phyloP scores from a whole-genome alignment of 2,113 vertebrate species.

The Steatornis caripensis region DNA sequence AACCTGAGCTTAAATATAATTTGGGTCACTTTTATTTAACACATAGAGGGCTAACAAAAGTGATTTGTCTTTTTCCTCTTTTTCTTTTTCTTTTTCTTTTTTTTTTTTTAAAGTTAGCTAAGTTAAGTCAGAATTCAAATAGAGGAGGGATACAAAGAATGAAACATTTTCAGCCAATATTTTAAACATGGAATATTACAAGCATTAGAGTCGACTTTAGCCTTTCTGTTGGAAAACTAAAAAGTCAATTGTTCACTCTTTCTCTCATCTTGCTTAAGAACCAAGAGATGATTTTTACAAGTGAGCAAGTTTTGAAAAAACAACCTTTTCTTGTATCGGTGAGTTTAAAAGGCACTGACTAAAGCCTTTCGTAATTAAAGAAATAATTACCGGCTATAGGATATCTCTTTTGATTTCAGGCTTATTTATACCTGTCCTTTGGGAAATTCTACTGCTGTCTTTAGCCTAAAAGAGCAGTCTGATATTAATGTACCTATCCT shows the following conservation, averaged over 20 bases:
- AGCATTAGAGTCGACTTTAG: not conserved
- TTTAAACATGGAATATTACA: not conserved
- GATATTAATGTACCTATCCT: constrained; percentile 21
- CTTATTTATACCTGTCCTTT: constrained; percentile 23
- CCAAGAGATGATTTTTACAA: constrained; percentile 90
- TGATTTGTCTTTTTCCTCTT: no score
- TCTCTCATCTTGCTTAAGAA: constrained; percentile 85
- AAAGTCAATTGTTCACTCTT: constrained; percentile 71
- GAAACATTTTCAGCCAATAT: not conserved
- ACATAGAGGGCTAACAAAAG: not conserved
- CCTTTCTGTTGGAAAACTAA: constrained; percentile 6
- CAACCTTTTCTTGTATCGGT: constrained; percentile 81
- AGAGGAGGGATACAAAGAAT: not conserved
- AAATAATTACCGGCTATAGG: constrained; percentile 35
- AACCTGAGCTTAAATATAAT: not conserved
- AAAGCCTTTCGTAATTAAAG: constrained; percentile 14
- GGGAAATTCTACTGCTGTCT: constrained; percentile 12
- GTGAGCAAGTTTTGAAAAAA: constrained; percentile 88
- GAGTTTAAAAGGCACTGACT: constrained; percentile 77
- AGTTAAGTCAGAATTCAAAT: not conserved
- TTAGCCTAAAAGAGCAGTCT: constrained; percentile 23
- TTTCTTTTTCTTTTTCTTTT: not conserved
- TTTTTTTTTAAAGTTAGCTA: not conserved
- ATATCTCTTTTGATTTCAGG: constrained; percentile 40
- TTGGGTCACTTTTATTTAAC: not conserved